Percentiles rank a stretch among this genome's conserved stretches.
These are phyloP conservation scores for Drosophila heteroneura DNA, from an alignment of 2,888 invertebrate genomes.

Conservation along the genomic window DNA sequence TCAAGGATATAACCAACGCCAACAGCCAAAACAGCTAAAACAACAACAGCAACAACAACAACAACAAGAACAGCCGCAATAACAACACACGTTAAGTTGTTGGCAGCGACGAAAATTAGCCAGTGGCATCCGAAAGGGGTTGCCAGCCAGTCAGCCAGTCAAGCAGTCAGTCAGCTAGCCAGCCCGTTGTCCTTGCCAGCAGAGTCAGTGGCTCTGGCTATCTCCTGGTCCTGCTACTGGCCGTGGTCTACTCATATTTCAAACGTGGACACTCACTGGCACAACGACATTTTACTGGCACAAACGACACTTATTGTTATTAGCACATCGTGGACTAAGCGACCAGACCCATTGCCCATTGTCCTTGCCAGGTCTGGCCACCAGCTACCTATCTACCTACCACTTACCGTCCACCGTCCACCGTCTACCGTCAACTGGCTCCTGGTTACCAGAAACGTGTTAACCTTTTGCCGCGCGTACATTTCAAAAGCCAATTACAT, in stretches of 20 bases:
- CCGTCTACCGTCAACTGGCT: not conserved
- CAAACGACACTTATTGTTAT: constrained; percentile 75
- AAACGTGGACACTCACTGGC: constrained; percentile 56
- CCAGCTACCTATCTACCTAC: not conserved
- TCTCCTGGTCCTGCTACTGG: constrained; percentile 15
- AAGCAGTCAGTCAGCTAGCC: constrained; percentile 17
- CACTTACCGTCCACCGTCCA: not conserved
- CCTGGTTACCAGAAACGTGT: constrained; percentile 63
- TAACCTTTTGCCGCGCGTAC: constrained; percentile 73
- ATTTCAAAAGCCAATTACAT: constrained; percentile 84
- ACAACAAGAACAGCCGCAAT: constrained; percentile 2
- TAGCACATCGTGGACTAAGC: constrained; percentile 66
- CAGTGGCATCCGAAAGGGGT: constrained; percentile 58
- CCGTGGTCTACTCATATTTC: constrained; percentile 66
- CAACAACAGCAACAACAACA: constrained; percentile 16
- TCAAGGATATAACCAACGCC: constrained; percentile 75
- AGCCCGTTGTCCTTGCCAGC: constrained; percentile 37
- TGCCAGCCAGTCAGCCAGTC: constrained; percentile 31
- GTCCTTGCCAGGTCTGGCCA: constrained; percentile 8
- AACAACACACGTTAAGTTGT: constrained; percentile 66
- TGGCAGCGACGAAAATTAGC: constrained; percentile 63
- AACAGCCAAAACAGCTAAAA: constrained; percentile 35
- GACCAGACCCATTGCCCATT: constrained; percentile 8
- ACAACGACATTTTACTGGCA: constrained; percentile 54
- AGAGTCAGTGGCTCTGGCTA: not conserved